Evolutionary conservation across 2,888 invertebrate species (phyloP).

Genomic region (Timema cristinae): DNA sequence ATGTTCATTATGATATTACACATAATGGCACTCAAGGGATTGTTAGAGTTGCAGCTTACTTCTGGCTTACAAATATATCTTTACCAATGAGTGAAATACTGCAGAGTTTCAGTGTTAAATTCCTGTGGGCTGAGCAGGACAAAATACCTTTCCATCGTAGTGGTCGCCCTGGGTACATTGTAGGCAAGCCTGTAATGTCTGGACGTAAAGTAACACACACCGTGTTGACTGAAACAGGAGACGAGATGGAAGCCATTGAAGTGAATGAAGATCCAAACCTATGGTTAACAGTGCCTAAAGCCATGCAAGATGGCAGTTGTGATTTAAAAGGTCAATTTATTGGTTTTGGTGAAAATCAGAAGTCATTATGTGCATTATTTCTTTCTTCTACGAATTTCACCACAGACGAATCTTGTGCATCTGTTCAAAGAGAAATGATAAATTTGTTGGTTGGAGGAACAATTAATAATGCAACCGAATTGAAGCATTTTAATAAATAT

Average conservation of each 20-base stretch:
- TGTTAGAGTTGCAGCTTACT: conserved; percentile 41
- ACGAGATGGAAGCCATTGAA: conserved; percentile 33
- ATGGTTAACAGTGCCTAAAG: conserved; percentile 41
- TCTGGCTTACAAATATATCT: conserved; percentile 44
- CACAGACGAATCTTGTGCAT: conserved; percentile 36
- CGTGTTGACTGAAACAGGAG: conserved; percentile 33
- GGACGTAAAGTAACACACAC: conserved; percentile 42
- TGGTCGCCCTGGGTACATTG: conserved; percentile 73
- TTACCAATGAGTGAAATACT: conserved; percentile 11
- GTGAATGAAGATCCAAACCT: conserved; percentile 32
- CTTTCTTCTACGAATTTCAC: conserved; percentile 39
- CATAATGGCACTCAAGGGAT: conserved; percentile 52
- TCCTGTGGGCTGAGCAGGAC: conserved; percentile 33
- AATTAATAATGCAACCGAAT: conserved; percentile 39
- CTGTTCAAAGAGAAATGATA: conserved; percentile 41
- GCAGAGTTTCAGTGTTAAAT: conserved; percentile 25
- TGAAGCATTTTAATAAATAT: conserved; percentile 38
- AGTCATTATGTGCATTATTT: conserved; percentile 38
- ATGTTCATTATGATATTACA: conserved; percentile 42
- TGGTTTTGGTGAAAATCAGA: conserved; percentile 41
- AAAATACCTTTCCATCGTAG: conserved; percentile 47
- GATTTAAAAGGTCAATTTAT: conserved; percentile 35
- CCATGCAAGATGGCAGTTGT: conserved; percentile 39
- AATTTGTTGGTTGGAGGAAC: conserved; percentile 37
- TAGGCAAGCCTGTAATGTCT: conserved; percentile 59